Conservation (phyloP, 2,888 invertebrate species). For the Anorthoa munda region DNA sequence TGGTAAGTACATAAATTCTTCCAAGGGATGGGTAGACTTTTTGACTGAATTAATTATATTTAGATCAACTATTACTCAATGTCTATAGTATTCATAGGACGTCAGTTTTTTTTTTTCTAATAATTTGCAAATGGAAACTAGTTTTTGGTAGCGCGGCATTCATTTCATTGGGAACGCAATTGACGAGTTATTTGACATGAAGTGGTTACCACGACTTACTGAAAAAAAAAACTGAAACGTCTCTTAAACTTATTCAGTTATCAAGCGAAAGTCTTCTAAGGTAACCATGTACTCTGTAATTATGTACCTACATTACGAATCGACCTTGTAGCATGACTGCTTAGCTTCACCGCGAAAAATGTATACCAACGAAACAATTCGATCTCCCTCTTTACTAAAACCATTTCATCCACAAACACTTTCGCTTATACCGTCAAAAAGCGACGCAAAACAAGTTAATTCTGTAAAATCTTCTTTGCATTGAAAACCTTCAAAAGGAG, state of each 20-base stretch:
- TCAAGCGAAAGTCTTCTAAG: not conserved
- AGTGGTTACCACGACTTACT: not conserved
- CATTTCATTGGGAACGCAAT: not conserved
- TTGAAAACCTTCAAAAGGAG: conserved; percentile 41
- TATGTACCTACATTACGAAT: no score
- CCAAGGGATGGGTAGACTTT: not conserved
- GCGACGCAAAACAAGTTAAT: conserved; percentile 27
- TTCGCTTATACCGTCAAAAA: conserved; percentile 16
- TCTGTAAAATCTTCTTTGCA: conserved; percentile 35
- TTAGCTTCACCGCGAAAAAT: not conserved
- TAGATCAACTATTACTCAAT: no score
- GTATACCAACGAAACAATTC: not conserved
- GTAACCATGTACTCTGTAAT: no score
- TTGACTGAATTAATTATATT: not conserved
- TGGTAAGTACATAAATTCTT: not conserved
- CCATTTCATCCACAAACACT: conserved; percentile 11
- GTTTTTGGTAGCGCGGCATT: not conserved
- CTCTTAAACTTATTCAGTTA: not conserved
- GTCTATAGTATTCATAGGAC: no score
- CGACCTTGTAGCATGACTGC: not conserved
- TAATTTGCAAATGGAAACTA: not conserved
- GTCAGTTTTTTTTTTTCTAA: not conserved
- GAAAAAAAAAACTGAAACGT: not conserved
- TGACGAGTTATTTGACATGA: not conserved
- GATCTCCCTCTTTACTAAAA: not conserved